A percentile compares a stretch with the other conserved stretches of the same genome.
phyloP scores from a whole-genome alignment of 30 jellyfish, hydroid and myxozoan species.

The Sanderia malayensis region DNA sequence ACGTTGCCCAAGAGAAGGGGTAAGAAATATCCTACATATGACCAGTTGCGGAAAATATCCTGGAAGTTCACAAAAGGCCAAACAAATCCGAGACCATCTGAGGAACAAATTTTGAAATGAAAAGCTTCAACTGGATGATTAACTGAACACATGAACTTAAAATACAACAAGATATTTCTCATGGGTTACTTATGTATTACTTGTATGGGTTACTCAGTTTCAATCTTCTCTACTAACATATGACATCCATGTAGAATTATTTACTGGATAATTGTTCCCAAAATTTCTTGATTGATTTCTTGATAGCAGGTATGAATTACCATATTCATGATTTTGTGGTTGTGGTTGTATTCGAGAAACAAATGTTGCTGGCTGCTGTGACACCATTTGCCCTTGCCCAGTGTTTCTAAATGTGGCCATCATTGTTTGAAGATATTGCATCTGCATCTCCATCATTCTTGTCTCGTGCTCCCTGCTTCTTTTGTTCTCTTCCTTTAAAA shows the following conservation, averaged over 20 bases:
- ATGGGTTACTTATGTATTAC: too few species aligned
- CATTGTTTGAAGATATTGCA: constrained; percentile 35
- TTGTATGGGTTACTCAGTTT: too few species aligned
- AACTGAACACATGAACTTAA: constrained; percentile 11
- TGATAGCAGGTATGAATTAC: neutral
- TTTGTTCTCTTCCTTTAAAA: too few species aligned
- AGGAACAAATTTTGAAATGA: constrained; percentile 38
- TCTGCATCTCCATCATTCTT: constrained; percentile 43
- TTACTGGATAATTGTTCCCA: constrained; percentile 30
- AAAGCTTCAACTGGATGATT: constrained; percentile 27
- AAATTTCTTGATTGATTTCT: constrained; percentile 16
- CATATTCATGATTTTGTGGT: neutral
- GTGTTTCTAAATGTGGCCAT: constrained; percentile 28
- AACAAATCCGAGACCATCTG: constrained; percentile 21
- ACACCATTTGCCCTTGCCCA: constrained; percentile 42
- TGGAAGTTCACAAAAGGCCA: constrained; percentile 38
- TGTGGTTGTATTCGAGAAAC: constrained; percentile 45
- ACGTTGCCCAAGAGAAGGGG: constrained; percentile 39
- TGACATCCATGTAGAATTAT: too few species aligned
- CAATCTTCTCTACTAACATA: constrained; percentile 13
- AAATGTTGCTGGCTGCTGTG: too few species aligned
- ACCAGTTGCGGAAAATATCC: constrained; percentile 23
- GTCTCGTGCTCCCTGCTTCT: too few species aligned
- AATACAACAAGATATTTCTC: too few species aligned
- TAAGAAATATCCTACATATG: constrained; percentile 48